phyloP scores from a whole-genome alignment of 1,140 invertebrate species.

The Nymphalis io region DNA sequence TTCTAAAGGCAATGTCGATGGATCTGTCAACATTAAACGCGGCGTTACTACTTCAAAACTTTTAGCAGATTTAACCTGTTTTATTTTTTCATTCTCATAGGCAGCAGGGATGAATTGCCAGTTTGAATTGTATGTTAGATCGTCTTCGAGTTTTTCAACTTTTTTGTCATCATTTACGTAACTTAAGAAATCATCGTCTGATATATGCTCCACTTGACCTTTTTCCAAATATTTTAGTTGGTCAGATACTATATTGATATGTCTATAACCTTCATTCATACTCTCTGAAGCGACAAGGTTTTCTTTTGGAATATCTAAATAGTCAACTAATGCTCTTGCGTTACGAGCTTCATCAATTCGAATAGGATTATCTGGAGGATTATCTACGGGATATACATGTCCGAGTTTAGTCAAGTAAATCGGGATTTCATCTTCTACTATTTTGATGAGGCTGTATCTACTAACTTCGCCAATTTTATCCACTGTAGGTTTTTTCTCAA shows the following conservation, averaged over 20 bases:
- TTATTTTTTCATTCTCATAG: constrained; percentile 68
- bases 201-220: constrained; percentile 51
- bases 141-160: constrained; percentile 48
- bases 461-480: constrained; percentile 85
- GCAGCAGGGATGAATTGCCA: constrained; percentile 78
- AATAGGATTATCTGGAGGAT: constrained; percentile 76
- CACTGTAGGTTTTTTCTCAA: constrained; percentile 81
- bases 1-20: constrained; percentile 84
- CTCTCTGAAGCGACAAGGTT: constrained; percentile 78
- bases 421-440: constrained; percentile 81
- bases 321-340: constrained; percentile 71
- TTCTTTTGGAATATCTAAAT: constrained; percentile 70
- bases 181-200: constrained; percentile 63
- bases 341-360: constrained; percentile 79
- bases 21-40: constrained; percentile 72
- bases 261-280: constrained; percentile 77
- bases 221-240: constrained; percentile 39
- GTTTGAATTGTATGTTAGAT: constrained; percentile 44
- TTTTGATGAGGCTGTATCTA: constrained; percentile 84
- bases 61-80: constrained; percentile 51
- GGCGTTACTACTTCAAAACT: constrained; percentile 66
- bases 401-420: constrained; percentile 78
- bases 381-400: constrained; percentile 77
- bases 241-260: constrained; percentile 57
- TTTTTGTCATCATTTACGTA: constrained; percentile 72